A percentile compares a stretch with the other conserved stretches of the same genome.
Conservation (phyloP, 2,888 invertebrate species). For the Synergus laeviventris region DNA sequence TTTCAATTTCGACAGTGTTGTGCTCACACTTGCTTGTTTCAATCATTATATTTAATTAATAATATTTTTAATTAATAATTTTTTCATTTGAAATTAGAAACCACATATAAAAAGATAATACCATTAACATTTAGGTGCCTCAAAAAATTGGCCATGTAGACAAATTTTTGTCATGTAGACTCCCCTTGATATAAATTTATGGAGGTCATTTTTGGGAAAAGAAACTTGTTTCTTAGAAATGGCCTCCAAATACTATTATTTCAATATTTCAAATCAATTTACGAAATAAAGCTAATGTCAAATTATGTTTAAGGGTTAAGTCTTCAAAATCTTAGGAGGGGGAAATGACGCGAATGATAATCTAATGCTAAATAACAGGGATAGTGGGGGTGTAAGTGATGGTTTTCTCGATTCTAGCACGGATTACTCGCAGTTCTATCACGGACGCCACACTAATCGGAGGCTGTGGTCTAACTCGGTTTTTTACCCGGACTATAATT, state of each 20-base stretch:
- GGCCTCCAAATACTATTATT: neutral
- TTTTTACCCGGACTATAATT: neutral
- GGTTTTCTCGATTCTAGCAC: constrained; percentile 62
- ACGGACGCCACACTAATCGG: constrained; percentile 52
- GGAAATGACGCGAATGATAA: constrained; percentile 49
- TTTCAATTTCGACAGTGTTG: too few relatives aligned
- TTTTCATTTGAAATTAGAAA: neutral
- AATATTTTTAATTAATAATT: too few relatives aligned
- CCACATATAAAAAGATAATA: neutral
- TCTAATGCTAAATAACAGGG: constrained; percentile 46
- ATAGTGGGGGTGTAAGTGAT: constrained; percentile 52
- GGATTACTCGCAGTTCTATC: constrained; percentile 60
- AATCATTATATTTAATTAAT: too few relatives aligned
- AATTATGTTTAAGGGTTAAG: neutral
- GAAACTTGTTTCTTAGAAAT: neutral
- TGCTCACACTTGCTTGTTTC: too few relatives aligned
- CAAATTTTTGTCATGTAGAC: too few relatives aligned
- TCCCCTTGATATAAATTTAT: neutral
- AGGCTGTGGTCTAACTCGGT: neutral
- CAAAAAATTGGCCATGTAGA: too few relatives aligned
- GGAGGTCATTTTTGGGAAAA: neutral
- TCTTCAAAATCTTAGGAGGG: constrained; percentile 41
- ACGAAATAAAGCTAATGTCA: neutral
- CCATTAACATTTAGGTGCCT: neutral
- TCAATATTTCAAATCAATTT: too few relatives aligned